phyloP scores from a whole-genome alignment of 2,797 vertebrate genomes.

The Melopsittacus undulatus region DNA sequence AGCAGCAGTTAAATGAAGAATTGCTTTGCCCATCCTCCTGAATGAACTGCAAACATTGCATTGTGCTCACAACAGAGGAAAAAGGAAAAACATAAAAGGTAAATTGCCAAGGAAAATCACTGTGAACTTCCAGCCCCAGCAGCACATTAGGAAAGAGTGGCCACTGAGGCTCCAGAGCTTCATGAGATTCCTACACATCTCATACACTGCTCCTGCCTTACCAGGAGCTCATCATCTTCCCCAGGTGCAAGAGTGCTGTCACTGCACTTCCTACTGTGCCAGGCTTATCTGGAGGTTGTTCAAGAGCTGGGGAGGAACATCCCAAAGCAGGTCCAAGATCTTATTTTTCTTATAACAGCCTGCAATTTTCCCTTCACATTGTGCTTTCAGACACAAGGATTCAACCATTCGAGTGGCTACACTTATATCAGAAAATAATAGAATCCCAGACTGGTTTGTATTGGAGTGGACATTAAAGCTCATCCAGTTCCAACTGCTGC shows the following conservation, averaged over 20 bases:
- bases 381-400: background rate
- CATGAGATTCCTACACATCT: fast-evolving
- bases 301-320: background rate
- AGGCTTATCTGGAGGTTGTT: background rate
- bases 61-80: background rate
- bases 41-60: background rate
- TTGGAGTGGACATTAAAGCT: background rate
- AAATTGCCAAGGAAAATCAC: background rate
- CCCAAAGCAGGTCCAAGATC: background rate
- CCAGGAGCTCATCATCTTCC: background rate
- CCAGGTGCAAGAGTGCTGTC: fast-evolving
- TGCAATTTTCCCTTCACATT: background rate
- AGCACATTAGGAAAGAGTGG: fast-evolving
- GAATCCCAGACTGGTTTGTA: background rate
- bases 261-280: background rate
- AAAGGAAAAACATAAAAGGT: background rate
- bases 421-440: background rate
- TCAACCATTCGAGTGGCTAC: background rate
- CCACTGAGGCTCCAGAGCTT: background rate
- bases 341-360: background rate
- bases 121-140: background rate
- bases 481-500: background rate
- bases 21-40: background rate
- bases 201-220: fast-evolving
- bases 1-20: background rate